phyloP scores from a whole-genome alignment of 1,140 invertebrate genomes.

The Megathymus violae region DNA sequence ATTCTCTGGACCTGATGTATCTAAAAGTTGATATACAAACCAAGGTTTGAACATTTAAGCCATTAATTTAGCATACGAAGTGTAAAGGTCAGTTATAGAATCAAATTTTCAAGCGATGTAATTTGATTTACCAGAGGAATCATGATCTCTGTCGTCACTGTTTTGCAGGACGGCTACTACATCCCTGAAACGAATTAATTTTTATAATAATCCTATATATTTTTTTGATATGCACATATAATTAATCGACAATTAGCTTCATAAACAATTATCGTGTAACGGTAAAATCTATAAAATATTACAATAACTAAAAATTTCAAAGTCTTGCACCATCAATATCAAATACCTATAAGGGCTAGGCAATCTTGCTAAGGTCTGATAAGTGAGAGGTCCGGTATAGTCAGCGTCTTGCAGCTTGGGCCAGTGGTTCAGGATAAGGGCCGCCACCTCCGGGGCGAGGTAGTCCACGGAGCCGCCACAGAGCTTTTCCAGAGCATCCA shows the following conservation, averaged over 20 bases:
- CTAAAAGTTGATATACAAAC: slow-evolving; percentile 48
- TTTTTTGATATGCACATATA: no score
- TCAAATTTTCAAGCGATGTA: no score
- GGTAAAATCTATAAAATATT: no score
- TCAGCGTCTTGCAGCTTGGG: slow-evolving; percentile 90
- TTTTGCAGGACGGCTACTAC: slow-evolving; percentile 80
- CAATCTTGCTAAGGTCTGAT: slow-evolving; percentile 91
- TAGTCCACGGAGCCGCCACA: slow-evolving; percentile 87
- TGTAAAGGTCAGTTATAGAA: no score
- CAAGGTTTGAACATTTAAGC: no score
- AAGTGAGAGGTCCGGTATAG: slow-evolving; percentile 92
- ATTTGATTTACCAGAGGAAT: slow-evolving; percentile 82
- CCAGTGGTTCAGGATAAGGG: slow-evolving; percentile 89
- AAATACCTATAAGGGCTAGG: slow-evolving; percentile 89
- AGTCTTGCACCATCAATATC: no score
- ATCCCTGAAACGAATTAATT: slow-evolving; percentile 75
- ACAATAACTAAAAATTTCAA: no score
- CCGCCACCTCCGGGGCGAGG: slow-evolving; percentile 82
- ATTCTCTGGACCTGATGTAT: slow-evolving; percentile 82
- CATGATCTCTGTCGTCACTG: slow-evolving; percentile 73
- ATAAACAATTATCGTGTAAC: slow-evolving; percentile 6
- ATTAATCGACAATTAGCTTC: no score
- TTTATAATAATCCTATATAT: no score
- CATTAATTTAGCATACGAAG: no score
- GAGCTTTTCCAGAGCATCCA: slow-evolving; percentile 92